These are phyloP conservation scores for Hydroisotoma schaefferi DNA, from an alignment of 2,888 invertebrate genomes.

Conservation along the genomic window DNA sequence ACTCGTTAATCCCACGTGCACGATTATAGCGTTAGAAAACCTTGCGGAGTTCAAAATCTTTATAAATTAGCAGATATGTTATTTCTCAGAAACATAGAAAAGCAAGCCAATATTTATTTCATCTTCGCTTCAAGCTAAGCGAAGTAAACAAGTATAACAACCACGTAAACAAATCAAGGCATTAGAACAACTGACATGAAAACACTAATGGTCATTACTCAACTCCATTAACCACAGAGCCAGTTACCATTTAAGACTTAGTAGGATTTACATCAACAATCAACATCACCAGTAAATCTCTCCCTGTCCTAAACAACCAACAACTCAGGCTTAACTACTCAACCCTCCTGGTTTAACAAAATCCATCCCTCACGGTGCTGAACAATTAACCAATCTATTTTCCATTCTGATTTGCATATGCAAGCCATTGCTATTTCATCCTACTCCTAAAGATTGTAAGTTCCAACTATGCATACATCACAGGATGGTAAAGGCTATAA, in stretches of 20 bases:
- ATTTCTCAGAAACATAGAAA: no score
- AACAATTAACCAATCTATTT: slow-evolving; percentile 7
- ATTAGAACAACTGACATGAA: neutral
- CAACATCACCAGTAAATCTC: neutral
- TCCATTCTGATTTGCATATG: slow-evolving; percentile 1
- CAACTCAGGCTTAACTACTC: neutral
- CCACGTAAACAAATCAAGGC: slow-evolving; percentile 18
- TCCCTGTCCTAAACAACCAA: neutral
- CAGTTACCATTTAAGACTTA: no score
- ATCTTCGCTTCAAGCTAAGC: no score
- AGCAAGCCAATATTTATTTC: no score
- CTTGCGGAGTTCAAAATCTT: no score
- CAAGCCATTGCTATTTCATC: neutral
- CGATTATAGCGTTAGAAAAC: no score
- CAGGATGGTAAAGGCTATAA: no score
- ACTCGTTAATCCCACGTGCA: no score
- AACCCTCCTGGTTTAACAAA: neutral
- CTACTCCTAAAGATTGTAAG: no score
- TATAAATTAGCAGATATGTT: no score
- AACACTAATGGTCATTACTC: neutral
- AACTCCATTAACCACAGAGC: neutral
- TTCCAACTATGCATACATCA: no score
- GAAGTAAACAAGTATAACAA: neutral
- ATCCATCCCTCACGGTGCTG: neutral
- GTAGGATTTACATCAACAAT: neutral